Percentiles rank a stretch among this genome's conserved stretches.
Evolutionary conservation across 2,113 vertebrate species (phyloP).

Genomic region (Tachysurus vachellii): DNA sequence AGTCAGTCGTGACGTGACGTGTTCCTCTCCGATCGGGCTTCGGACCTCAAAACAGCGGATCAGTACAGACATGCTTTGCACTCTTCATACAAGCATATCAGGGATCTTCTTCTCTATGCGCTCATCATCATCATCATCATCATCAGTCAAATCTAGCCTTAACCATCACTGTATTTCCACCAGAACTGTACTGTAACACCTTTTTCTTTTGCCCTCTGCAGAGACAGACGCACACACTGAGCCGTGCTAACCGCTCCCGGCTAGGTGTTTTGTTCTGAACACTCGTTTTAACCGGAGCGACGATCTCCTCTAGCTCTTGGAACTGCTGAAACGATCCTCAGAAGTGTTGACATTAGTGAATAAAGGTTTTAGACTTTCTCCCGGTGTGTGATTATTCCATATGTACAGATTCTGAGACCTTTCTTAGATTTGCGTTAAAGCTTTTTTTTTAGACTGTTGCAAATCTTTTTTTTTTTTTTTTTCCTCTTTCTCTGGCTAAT

Average conservation of each 20-base stretch:
- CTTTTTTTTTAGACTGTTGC: not conserved
- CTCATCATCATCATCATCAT: conserved; percentile 69
- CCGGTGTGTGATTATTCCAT: not conserved
- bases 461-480: not conserved
- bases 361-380: conserved; percentile 70
- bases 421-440: not conserved
- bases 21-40: conserved; percentile 8
- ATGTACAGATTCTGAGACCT: not conserved
- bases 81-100: conserved; percentile 70
- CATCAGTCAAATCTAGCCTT: conserved; percentile 76
- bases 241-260: conserved; percentile 56
- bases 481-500: not conserved
- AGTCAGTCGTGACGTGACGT: conserved; percentile 31
- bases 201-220: conserved; percentile 52
- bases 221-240: conserved; percentile 30
- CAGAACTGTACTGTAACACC: conserved; percentile 52
- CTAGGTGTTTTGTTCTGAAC: conserved; percentile 63
- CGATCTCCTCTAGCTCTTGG: conserved; percentile 60
- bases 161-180: conserved; percentile 68
- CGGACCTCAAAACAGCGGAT: not conserved
- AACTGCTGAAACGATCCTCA: conserved; percentile 60
- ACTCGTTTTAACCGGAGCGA: conserved; percentile 58
- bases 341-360: conserved; percentile 71
- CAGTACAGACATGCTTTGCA: conserved; percentile 68
- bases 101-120: conserved; percentile 74